A percentile compares a stretch with the other conserved stretches of the same genome.
Evolutionary conservation across 2,888 invertebrate genomes (phyloP).

Genomic region (Thymelicus lineola): DNA sequence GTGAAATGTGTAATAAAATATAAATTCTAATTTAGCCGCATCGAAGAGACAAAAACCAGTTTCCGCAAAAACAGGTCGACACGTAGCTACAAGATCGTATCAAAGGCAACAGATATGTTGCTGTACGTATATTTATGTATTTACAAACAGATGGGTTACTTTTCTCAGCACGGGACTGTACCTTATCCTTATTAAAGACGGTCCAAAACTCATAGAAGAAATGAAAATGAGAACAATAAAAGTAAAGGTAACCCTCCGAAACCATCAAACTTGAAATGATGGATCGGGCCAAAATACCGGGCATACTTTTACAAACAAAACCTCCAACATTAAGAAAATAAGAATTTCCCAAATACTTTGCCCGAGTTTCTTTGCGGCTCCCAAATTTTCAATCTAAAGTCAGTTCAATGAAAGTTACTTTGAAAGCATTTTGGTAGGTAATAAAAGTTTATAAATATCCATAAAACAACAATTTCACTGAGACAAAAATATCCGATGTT

Average conservation of each 20-base stretch:
- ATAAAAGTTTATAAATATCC: constrained; percentile 28
- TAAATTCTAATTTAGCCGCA: no score
- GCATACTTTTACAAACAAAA: constrained; percentile 30
- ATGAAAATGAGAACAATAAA: constrained; percentile 8
- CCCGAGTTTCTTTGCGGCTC: constrained; percentile 27
- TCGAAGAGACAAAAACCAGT: no score
- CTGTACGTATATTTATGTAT: no score
- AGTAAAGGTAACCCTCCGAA: constrained; percentile 7
- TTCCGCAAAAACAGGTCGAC: no score
- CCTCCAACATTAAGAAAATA: constrained; percentile 23
- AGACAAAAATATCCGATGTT: neutral
- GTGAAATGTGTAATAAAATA: no score
- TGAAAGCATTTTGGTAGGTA: constrained; percentile 30
- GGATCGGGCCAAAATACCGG: constrained; percentile 15
- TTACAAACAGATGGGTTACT: no score
- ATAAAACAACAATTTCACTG: neutral
- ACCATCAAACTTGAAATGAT: constrained; percentile 26
- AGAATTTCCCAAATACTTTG: constrained; percentile 29
- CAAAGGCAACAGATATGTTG: no score
- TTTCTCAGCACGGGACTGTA: no score
- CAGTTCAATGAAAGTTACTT: constrained; percentile 27
- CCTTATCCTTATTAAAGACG: no score
- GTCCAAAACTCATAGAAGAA: neutral
- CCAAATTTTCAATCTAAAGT: constrained; percentile 38
- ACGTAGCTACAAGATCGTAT: no score